These are phyloP conservation scores for Taphrorychus bicolor DNA, from an alignment of 2,888 invertebrate genomes.

Conservation along the genomic window DNA sequence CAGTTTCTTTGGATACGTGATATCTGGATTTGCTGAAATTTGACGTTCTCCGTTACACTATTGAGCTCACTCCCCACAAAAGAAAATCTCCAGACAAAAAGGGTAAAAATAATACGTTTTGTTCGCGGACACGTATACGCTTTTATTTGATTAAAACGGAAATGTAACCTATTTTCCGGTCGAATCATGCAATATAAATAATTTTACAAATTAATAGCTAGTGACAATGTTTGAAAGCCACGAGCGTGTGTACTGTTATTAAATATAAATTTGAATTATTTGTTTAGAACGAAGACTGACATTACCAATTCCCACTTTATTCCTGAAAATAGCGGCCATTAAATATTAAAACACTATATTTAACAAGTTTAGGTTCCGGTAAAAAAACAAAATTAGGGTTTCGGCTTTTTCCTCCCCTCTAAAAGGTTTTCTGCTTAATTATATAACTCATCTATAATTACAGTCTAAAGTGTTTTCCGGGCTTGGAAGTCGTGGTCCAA, in stretches of 20 bases:
- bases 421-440: too few species aligned
- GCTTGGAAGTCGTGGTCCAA: too few species aligned
- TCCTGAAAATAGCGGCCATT: too few species aligned
- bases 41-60: constrained; percentile 4
- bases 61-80: not conserved
- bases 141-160: not conserved
- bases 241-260: not conserved
- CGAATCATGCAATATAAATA: not conserved
- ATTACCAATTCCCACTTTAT: too few species aligned
- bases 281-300: too few species aligned
- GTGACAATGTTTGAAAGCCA: not conserved
- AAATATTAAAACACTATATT: too few species aligned
- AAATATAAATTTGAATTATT: not conserved
- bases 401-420: too few species aligned
- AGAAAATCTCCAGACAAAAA: not conserved
- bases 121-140: not conserved
- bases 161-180: not conserved
- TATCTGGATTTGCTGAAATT: constrained; percentile 16
- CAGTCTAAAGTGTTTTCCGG: too few species aligned
- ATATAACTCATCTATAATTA: too few species aligned
- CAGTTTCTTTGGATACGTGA: constrained; percentile 28
- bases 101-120: not conserved
- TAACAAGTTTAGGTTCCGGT: too few species aligned
- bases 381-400: too few species aligned
- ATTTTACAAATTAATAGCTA: not conserved